phyloP scores from a whole-genome alignment of 2,113 vertebrate species.

The Oostethus manadensis region DNA sequence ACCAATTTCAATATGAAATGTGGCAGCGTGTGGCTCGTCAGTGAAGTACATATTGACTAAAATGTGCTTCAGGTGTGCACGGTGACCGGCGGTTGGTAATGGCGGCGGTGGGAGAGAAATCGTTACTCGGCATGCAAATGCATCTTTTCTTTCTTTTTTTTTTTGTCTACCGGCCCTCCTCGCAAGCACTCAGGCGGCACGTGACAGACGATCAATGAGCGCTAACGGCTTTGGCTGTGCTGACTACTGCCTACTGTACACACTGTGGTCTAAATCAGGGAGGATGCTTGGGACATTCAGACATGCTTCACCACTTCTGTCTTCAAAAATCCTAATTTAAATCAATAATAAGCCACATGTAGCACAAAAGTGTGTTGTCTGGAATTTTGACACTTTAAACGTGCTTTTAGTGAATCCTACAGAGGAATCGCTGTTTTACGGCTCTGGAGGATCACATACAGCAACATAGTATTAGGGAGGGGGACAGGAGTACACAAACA shows the following conservation, averaged over 20 bases:
- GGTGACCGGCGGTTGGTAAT: background rate
- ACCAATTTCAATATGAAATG: background rate
- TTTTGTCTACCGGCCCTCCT: background rate
- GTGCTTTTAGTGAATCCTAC: too few relatives aligned
- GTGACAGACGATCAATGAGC: slow-evolving; percentile 27
- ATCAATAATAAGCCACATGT: too few relatives aligned
- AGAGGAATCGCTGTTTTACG: too few relatives aligned
- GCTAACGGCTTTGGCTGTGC: slow-evolving; percentile 17
- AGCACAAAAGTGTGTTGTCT: too few relatives aligned
- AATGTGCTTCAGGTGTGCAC: background rate
- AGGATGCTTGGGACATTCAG: too few relatives aligned
- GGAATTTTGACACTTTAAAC: too few relatives aligned
- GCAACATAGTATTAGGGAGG: too few relatives aligned
- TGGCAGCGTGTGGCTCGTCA: background rate
- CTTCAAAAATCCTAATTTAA: too few relatives aligned
- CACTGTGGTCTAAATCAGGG: too few relatives aligned
- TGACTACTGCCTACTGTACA: slow-evolving; percentile 16
- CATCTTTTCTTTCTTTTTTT: background rate
- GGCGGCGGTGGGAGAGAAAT: background rate
- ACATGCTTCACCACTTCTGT: too few relatives aligned
- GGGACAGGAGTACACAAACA: too few relatives aligned
- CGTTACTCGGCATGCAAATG: background rate
- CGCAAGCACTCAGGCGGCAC: slow-evolving; percentile 6
- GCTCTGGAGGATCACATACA: too few relatives aligned
- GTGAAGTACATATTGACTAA: background rate